A percentile compares a stretch with the other conserved stretches of the same genome.
These are phyloP conservation scores for Drosophila vallismaia DNA, from an alignment of 2,888 invertebrate genomes.

Conservation along the genomic window DNA sequence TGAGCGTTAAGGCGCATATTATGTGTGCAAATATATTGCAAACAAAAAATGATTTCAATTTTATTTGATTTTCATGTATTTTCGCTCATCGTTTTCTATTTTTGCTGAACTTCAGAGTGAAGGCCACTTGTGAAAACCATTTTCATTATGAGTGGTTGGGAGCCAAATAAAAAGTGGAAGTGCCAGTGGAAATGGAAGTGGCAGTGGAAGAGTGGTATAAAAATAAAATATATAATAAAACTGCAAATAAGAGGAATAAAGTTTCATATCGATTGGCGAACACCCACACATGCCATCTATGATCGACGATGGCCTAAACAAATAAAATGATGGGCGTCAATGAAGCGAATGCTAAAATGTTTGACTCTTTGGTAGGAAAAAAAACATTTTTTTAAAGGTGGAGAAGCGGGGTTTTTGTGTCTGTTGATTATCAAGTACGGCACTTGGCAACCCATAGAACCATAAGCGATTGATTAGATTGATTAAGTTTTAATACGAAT, in stretches of 20 bases:
- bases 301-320: slow-evolving; percentile 73
- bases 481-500: slow-evolving; percentile 1
- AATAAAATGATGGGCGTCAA: slow-evolving; percentile 79
- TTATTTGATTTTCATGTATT: slow-evolving; percentile 57
- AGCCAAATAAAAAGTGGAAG: slow-evolving; percentile 23
- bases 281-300: slow-evolving; percentile 6
- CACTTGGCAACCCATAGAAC: background rate
- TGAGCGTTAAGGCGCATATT: slow-evolving; percentile 80
- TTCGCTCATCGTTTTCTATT: slow-evolving; percentile 8
- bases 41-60: slow-evolving; percentile 63
- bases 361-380: slow-evolving; percentile 36
- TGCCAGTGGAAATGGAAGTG: background rate
- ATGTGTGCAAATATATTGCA: slow-evolving; percentile 73
- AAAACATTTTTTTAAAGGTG: slow-evolving; percentile 11
- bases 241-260: slow-evolving; percentile 55
- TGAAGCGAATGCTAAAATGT: slow-evolving; percentile 70
- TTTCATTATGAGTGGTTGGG: slow-evolving; percentile 72
- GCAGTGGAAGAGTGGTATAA: slow-evolving; percentile 12
- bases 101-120: slow-evolving; percentile 31
- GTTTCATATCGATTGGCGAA: slow-evolving; percentile 70
- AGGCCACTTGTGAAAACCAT: slow-evolving; percentile 73
- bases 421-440: slow-evolving; percentile 53
- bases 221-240: slow-evolving; percentile 50
- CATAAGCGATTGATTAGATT: background rate
- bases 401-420: background rate